Base-by-base conservation (phyloP, 2,797 vertebrate species). In the Scolopax rusticola region DNA sequence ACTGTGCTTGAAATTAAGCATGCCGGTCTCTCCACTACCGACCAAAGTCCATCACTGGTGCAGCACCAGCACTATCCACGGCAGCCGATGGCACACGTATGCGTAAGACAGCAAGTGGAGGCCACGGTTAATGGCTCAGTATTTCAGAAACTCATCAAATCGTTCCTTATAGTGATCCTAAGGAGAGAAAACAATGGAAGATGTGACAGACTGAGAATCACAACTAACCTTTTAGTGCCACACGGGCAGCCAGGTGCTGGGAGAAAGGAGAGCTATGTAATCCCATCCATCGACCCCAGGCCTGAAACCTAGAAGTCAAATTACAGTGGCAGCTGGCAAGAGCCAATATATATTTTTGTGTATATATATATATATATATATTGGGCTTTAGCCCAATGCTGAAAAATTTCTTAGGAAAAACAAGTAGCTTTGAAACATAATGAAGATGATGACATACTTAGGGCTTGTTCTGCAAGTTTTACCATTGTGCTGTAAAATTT, bases 81-180 rank as follows among this genome's bases (percentile, higher is more conserved):
- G 69, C 61, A 78, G 61, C 20, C 5, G 9, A 36, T 0, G 67
- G 53, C 64, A 77, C 14, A 50, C 1, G 3, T 25, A 21, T 17
- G 50, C 0, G 0, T 32, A n/a, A 11, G 2, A 61, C 33, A 77
- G 61, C 27, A 54, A 50, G 30, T 0, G 3, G 13, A 75, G n/a
- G 8, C 21, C 18, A 40, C 0, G 1, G 27, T 16, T 60, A 75
- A 38, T 0, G 4, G 40, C 41, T 60, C 45, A n/a, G 70, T 48
- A 71, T 74, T 90, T 47, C 54, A 67, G 67, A 95, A 94, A 76
- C 17, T 19, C 68, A 61, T 19, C 32, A 14, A 81, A 33, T 50
- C 21, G 17, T 28, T 70, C 21, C 36, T 61, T 59, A 40, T 4
- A 4, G 6, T 15, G 19, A 9, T 84, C 43, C 18, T 43, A 12